Evolutionary conservation across 2,888 invertebrate species (phyloP).

Genomic region (Napeogenes sylphis): DNA sequence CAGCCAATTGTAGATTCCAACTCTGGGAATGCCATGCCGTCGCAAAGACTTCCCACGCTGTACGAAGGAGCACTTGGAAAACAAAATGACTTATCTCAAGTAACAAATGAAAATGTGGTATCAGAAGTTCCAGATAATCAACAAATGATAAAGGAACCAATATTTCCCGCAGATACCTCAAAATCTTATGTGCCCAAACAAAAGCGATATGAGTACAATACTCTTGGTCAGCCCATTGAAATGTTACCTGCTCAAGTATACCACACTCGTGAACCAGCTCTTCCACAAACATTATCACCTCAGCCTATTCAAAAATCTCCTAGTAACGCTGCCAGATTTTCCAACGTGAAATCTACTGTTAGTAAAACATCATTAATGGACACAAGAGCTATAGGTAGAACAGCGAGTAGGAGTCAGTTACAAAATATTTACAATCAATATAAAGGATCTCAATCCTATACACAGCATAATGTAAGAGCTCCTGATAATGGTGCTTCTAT

Average conservation of each 20-base stretch:
- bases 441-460: conserved; percentile 62
- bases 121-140: conserved; percentile 23
- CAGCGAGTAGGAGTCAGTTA: conserved; percentile 57
- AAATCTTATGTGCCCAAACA: conserved; percentile 34
- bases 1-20: conserved; percentile 39
- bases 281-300: conserved; percentile 62
- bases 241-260: conserved; percentile 50
- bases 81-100: conserved; percentile 15
- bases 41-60: conserved; percentile 33
- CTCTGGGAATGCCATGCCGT: conserved; percentile 29
- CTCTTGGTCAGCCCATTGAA: conserved; percentile 64
- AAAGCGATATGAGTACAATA: conserved; percentile 49
- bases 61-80: conserved; percentile 34
- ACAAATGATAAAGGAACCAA: conserved; percentile 48
- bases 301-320: conserved; percentile 38
- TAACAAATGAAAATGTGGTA: conserved; percentile 11
- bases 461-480: conserved; percentile 51
- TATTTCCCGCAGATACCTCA: conserved; percentile 55
- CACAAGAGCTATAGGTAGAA: conserved; percentile 43
- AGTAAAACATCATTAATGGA: conserved; percentile 64
- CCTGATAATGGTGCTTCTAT: conserved; percentile 39
- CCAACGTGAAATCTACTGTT: conserved; percentile 56
- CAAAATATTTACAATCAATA: conserved; percentile 65
- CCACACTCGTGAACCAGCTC: conserved; percentile 37
- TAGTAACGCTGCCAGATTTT: conserved; percentile 38